phyloP scores from a whole-genome alignment of 2,888 invertebrate species.

The Himalopsyche anomala region DNA sequence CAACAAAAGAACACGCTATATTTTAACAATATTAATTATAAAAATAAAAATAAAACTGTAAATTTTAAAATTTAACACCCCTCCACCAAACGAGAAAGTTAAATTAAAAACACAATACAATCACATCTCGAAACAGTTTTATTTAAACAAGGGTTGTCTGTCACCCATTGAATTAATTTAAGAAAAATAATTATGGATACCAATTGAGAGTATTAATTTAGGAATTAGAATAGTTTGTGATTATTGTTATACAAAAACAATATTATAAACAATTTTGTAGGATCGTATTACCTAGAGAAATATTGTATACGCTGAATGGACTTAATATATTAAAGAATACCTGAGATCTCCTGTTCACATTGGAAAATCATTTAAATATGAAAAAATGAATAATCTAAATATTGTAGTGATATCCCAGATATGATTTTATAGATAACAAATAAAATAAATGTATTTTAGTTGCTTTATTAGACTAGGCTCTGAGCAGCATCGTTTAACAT shows the following conservation, averaged over 20 bases:
- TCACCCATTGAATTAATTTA: neutral
- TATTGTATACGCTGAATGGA: no score
- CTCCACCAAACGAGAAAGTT: conserved; percentile 63
- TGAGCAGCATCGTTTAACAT: no score
- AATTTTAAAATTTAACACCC: conserved; percentile 56
- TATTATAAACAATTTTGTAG: neutral
- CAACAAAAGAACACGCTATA: conserved; percentile 63
- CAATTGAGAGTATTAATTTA: neutral
- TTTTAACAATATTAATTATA: conserved; percentile 57
- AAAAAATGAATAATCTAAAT: no score
- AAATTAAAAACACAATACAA: conserved; percentile 54
- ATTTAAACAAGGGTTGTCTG: neutral
- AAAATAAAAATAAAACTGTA: conserved; percentile 54
- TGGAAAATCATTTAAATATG: no score
- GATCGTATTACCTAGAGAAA: no score
- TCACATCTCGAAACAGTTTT: conserved; percentile 48
- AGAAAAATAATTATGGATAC: neutral
- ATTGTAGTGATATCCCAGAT: no score
- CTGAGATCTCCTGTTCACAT: no score
- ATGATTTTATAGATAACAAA: no score
- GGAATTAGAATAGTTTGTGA: neutral
- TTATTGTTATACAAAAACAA: neutral
- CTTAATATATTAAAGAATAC: no score
- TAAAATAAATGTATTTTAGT: no score
- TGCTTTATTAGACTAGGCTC: no score